Evolutionary conservation across 2,113 vertebrate species (phyloP).

Genomic region (Chaetodon auriga): DNA sequence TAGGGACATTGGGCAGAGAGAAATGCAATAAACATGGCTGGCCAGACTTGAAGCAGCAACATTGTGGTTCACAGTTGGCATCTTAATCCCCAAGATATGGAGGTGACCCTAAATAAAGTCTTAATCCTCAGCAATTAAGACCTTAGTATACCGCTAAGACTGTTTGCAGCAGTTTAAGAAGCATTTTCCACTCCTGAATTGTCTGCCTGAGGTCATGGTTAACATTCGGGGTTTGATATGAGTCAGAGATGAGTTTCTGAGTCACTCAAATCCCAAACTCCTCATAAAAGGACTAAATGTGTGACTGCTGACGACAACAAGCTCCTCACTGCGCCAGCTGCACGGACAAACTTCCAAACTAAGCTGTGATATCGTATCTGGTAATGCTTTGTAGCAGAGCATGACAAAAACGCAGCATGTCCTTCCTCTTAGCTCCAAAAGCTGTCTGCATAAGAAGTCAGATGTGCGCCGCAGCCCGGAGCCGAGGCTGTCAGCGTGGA

Average conservation of each 20-base stretch:
- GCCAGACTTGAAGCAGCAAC: neutral
- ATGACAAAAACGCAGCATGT: neutral
- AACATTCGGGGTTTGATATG: neutral
- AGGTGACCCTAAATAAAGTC: neutral
- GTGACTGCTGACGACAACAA: neutral
- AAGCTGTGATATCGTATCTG: neutral
- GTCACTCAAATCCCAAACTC: neutral
- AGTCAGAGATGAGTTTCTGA: neutral
- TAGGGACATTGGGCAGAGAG: neutral
- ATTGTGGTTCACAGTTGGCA: neutral
- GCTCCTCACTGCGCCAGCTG: neutral
- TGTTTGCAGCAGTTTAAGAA: neutral
- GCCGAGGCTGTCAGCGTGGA: slow-evolving; percentile 8
- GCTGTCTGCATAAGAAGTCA: slow-evolving; percentile 6
- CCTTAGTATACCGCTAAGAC: neutral
- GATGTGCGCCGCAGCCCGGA: slow-evolving; percentile 12
- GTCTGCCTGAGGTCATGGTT: neutral
- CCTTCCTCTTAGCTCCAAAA: slow-evolving; percentile 9
- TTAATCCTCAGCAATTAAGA: neutral
- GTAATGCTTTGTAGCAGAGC: neutral
- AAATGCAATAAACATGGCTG: neutral
- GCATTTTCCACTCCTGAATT: neutral
- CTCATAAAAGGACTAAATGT: neutral
- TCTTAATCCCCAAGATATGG: neutral
- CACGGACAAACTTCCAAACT: neutral